phyloP scores from a whole-genome alignment of 2,113 vertebrate species.

The Etheostoma cragini region DNA sequence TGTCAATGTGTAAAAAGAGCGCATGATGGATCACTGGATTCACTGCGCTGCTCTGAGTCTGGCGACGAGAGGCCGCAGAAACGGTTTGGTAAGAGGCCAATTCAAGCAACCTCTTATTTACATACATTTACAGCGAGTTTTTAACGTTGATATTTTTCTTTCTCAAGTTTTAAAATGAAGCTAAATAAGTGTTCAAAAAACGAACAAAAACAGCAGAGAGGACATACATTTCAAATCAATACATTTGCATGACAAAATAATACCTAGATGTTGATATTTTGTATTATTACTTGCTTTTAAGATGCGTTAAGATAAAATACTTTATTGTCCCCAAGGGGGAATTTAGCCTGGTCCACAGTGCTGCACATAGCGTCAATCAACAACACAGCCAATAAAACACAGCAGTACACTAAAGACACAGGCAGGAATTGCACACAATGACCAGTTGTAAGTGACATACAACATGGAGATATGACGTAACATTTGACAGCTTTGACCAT shows the following conservation, averaged over 20 bases:
- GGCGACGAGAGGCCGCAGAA: neutral
- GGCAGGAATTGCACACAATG: no score
- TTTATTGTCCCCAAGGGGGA: no score
- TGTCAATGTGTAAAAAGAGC: slow-evolving; percentile 71
- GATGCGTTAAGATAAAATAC: no score
- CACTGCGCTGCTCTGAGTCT: slow-evolving; percentile 41
- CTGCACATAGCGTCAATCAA: no score
- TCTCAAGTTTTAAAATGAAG: neutral
- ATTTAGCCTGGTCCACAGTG: no score
- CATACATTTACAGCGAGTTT: neutral
- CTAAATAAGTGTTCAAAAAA: neutral
- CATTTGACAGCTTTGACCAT: neutral
- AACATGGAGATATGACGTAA: neutral
- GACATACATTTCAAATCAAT: neutral
- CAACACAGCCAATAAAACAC: no score
- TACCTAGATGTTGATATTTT: neutral
- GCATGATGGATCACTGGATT: slow-evolving; percentile 77
- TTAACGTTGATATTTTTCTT: neutral
- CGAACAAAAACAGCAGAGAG: neutral
- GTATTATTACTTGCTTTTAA: neutral
- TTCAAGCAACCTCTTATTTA: neutral
- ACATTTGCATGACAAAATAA: neutral
- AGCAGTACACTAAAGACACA: no score
- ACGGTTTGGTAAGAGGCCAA: neutral
- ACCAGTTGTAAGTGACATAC: no score